These are phyloP conservation scores for Dipodomys ordii DNA, from an alignment of 2,113 vertebrate genomes.

Conservation along the genomic window DNA sequence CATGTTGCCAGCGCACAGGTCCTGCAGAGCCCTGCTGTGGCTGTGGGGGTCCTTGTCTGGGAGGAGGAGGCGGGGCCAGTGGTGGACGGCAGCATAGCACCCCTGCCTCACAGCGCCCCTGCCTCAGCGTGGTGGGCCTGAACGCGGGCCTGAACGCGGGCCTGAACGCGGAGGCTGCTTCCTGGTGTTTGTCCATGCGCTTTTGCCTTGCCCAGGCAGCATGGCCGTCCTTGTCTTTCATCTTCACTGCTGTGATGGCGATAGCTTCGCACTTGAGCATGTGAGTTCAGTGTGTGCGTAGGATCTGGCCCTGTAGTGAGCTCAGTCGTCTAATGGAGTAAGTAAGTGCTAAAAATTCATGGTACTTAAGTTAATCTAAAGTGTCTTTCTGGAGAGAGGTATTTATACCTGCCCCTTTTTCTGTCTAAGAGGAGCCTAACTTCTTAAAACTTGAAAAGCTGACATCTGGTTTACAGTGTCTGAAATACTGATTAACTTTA, in stretches of 20 bases:
- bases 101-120: no score
- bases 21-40: neutral
- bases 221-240: no score
- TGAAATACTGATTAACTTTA: neutral
- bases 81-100: neutral
- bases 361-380: neutral
- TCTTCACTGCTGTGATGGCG: no score
- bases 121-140: no score
- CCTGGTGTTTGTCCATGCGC: no score
- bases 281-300: neutral
- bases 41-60: neutral
- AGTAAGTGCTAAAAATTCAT: neutral
- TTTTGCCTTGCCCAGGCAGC: neutral
- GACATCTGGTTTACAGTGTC: neutral
- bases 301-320: no score
- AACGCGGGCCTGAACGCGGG: no score
- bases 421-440: neutral
- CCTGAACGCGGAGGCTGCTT: no score
- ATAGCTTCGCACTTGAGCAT: no score
- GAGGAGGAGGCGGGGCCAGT: accelerated
- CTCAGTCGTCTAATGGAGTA: neutral
- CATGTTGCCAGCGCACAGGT: neutral
- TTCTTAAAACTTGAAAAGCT: neutral
- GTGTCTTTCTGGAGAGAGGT: neutral
- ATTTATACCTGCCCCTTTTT: neutral